Conservation (phyloP, 2,113 vertebrate genomes). For the Cynocephalus volans region DNA sequence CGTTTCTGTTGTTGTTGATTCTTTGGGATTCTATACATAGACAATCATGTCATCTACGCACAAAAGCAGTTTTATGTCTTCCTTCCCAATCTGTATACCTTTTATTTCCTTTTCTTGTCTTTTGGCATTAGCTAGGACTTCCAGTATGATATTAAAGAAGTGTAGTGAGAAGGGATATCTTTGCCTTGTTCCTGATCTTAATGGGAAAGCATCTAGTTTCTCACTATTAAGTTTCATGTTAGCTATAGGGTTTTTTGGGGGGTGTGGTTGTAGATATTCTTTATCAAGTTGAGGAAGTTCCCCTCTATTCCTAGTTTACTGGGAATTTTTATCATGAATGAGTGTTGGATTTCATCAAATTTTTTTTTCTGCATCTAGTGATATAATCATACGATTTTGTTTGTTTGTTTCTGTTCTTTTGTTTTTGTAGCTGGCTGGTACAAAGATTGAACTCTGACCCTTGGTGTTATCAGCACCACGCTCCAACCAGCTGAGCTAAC, state of each 20-base stretch:
- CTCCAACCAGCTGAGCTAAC: no score
- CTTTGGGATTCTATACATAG: slow-evolving; percentile 16
- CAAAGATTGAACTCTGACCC: no score
- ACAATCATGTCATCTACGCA: neutral
- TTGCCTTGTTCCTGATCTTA: neutral
- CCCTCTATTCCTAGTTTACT: neutral
- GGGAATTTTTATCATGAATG: neutral
- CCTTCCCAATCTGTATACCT: neutral
- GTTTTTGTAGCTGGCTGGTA: no score
- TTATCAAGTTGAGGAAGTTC: neutral
- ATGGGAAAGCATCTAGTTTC: neutral
- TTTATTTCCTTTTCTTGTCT: neutral
- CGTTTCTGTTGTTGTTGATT: neutral
- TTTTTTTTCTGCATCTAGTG: neutral
- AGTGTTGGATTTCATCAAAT: neutral
- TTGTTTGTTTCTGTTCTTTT: no score
- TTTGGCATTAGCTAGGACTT: slow-evolving; percentile 13
- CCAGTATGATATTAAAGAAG: neutral
- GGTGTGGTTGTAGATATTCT: neutral
- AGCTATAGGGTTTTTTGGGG: neutral
- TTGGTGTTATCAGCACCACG: no score
- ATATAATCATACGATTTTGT: neutral
- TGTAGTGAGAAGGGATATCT: neutral
- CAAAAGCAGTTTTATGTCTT: neutral
- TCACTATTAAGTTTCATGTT: neutral